Conservation (phyloP, 2,113 vertebrate genomes). For the Mormyrus iriodes region DNA sequence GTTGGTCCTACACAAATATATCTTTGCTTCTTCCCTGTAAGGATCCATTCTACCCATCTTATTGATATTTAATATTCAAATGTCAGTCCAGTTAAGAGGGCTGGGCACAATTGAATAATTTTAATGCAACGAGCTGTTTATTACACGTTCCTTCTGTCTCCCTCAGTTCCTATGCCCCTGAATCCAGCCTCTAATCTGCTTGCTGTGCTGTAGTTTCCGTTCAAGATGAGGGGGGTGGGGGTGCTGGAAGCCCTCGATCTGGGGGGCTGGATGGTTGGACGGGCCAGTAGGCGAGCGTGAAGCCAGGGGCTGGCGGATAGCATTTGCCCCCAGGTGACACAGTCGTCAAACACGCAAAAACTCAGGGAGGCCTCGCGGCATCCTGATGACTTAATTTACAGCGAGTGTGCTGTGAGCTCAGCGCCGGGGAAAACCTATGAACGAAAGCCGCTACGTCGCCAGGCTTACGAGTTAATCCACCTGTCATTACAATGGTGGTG, state of each 20-base stretch:
- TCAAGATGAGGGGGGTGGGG: not conserved
- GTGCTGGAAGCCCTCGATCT: not conserved
- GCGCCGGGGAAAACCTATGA: slow-evolving; percentile 36
- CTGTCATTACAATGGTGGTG: slow-evolving; percentile 62
- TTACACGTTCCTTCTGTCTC: not conserved
- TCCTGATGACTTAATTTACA: slow-evolving; percentile 53
- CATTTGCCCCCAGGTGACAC: slow-evolving; percentile 38
- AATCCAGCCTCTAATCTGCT: not conserved
- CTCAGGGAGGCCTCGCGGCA: slow-evolving; percentile 25
- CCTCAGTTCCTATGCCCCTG: not conserved
- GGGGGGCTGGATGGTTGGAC: not conserved
- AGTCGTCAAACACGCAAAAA: slow-evolving; percentile 28
- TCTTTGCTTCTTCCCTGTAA: not conserved
- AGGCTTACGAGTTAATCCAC: slow-evolving; percentile 64
- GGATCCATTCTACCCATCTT: not conserved
- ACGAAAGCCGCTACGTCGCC: slow-evolving; percentile 45
- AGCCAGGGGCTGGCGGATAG: slow-evolving; percentile 13
- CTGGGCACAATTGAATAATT: not conserved
- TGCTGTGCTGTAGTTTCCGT: not conserved
- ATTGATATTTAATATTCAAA: not conserved
- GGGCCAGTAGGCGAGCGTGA: not conserved
- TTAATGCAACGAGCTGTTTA: not conserved
- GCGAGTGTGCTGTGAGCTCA: slow-evolving; percentile 44
- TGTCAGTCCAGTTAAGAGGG: not conserved
- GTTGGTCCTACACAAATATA: not conserved